Conservation (phyloP, 2,888 invertebrate species). For the Barypeithes pellucidus region DNA sequence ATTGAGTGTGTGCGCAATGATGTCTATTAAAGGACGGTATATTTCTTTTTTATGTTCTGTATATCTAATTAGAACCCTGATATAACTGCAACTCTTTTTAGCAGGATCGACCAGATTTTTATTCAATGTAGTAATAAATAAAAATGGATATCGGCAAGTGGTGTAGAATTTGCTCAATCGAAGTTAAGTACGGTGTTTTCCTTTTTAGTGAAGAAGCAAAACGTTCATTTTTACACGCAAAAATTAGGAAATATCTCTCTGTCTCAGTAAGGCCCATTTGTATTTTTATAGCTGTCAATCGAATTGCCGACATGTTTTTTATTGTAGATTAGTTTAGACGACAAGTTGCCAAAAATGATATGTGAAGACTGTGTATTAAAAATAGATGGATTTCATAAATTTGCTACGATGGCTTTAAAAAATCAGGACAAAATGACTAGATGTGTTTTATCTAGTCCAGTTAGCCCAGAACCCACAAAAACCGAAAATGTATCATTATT, state of each 20-base stretch:
- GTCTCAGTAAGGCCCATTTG: conserved; percentile 73
- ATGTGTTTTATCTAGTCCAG: conserved; percentile 59
- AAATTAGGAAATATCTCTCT: conserved; percentile 80
- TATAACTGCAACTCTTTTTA: conserved; percentile 45
- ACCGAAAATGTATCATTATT: conserved; percentile 72
- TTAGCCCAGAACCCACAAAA: conserved; percentile 65
- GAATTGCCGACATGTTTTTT: conserved; percentile 48
- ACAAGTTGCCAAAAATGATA: conserved; percentile 80
- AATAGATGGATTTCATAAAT: conserved; percentile 78
- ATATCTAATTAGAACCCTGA: conserved; percentile 50
- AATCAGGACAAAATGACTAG: conserved; percentile 76
- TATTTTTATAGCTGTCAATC: conserved; percentile 31
- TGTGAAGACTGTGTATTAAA: conserved; percentile 78
- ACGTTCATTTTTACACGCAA: conserved; percentile 77
- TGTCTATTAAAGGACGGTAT: conserved; percentile 64
- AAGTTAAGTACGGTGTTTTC: conserved; percentile 76
- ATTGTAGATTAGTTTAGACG: conserved; percentile 77
- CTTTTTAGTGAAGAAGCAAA: conserved; percentile 80
- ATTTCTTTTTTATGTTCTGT: conserved; percentile 61
- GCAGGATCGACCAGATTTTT: conserved; percentile 32
- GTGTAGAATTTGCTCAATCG: conserved; percentile 79
- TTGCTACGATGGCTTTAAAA: conserved; percentile 78
- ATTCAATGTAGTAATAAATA: conserved; percentile 53
- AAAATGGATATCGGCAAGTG: conserved; percentile 65
- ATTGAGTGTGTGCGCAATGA: conserved; percentile 68